Percentiles rank a stretch among this genome's conserved stretches.
phyloP scores from a whole-genome alignment of 2,888 invertebrate species.

The Podabrus alpinus region DNA sequence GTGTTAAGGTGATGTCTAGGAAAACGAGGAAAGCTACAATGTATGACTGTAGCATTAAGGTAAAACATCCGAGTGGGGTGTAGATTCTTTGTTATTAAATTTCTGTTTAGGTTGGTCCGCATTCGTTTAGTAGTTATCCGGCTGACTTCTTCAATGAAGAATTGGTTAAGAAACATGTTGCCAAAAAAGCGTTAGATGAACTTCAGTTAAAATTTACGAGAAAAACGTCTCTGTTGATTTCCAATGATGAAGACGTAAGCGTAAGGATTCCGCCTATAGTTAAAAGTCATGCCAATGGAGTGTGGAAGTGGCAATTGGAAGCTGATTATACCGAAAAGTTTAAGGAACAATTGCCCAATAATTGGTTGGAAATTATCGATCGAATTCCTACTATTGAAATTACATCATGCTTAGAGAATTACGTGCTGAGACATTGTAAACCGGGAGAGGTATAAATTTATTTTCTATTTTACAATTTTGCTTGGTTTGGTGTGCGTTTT shows the following conservation, averaged over 20 bases:
- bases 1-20: constrained; percentile 22
- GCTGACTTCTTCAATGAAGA: constrained; percentile 49
- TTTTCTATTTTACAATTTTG: neutral
- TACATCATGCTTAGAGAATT: constrained; percentile 51
- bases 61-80: constrained; percentile 16
- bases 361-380: constrained; percentile 70
- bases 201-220: constrained; percentile 45
- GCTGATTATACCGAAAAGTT: constrained; percentile 63
- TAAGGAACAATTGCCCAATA: constrained; percentile 68
- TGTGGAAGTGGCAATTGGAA: constrained; percentile 58
- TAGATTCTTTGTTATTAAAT: neutral
- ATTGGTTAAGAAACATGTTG: constrained; percentile 54
- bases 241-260: constrained; percentile 44
- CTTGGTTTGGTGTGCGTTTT: neutral
- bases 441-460: constrained; percentile 49
- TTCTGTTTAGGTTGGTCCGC: constrained; percentile 45
- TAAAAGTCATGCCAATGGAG: constrained; percentile 54
- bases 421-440: constrained; percentile 48
- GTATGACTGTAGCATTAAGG: constrained; percentile 46
- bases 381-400: constrained; percentile 61
- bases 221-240: constrained; percentile 39
- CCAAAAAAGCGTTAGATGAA: constrained; percentile 51
- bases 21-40: constrained; percentile 27
- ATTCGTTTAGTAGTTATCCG: constrained; percentile 55
- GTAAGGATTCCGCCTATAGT: constrained; percentile 54